Percentiles rank a stretch among this genome's conserved stretches.
Evolutionary conservation across 1,140 invertebrate genomes (phyloP).

Genomic region (Cryptotermes secundus): DNA sequence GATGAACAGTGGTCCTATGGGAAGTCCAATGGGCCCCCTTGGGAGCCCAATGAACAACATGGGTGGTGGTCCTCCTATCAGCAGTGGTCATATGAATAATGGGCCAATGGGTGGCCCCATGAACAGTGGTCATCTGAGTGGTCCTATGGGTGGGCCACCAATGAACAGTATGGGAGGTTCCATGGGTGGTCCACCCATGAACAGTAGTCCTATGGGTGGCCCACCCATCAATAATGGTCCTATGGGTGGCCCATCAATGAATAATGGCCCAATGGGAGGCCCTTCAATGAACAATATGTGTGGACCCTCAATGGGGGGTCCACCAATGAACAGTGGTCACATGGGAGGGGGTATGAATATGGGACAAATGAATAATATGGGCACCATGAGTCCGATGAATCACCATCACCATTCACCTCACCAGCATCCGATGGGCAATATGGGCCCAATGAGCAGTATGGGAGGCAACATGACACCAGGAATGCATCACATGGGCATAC

Average conservation of each 20-base stretch:
- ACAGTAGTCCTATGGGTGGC: constrained; percentile 59
- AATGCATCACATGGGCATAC: constrained; percentile 48
- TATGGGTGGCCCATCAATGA: constrained; percentile 34
- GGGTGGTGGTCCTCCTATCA: constrained; percentile 32
- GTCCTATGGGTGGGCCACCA: constrained; percentile 52
- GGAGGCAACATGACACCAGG: constrained; percentile 36
- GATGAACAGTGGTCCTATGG: constrained; percentile 46
- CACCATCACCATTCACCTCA: constrained; percentile 35
- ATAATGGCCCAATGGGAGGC: constrained; percentile 39
- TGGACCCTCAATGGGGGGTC: constrained; percentile 41
- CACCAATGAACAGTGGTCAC: constrained; percentile 48
- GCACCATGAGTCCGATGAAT: constrained; percentile 37
- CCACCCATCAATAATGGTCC: constrained; percentile 42
- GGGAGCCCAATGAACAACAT: constrained; percentile 41
- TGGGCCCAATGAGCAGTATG: constrained; percentile 39
- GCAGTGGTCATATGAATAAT: constrained; percentile 40
- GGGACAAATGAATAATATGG: constrained; percentile 35
- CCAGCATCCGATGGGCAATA: constrained; percentile 38
- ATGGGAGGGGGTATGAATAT: constrained; percentile 41
- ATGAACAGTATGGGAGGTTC: constrained; percentile 46
- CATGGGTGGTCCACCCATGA: constrained; percentile 44
- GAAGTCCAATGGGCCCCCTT: constrained; percentile 54
- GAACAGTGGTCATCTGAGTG: constrained; percentile 37
- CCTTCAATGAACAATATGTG: constrained; percentile 42
- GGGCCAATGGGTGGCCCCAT: constrained; percentile 43